Evolutionary conservation across 1,140 invertebrate species (phyloP).

Genomic region (Microplitis mediator): DNA sequence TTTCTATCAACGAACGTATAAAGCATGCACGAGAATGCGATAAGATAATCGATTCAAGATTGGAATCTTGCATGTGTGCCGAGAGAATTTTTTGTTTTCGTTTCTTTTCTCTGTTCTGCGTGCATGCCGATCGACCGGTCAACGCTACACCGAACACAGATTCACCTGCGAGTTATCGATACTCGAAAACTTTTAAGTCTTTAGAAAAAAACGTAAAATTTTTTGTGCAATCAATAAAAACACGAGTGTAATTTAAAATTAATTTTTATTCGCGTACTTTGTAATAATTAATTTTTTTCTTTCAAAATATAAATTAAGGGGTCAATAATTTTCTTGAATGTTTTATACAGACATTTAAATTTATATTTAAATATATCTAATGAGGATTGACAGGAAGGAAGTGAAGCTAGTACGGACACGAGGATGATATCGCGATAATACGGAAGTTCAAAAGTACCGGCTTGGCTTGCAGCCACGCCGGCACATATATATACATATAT

Average conservation of each 20-base stretch:
- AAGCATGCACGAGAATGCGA: constrained; percentile 26
- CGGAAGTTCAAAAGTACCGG: constrained; percentile 37
- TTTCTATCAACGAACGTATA: constrained; percentile 1
- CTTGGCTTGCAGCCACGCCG: neutral
- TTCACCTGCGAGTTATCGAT: constrained; percentile 21
- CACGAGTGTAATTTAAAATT: too few relatives aligned
- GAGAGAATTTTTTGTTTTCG: constrained; percentile 1
- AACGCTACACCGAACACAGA: constrained; percentile 1
- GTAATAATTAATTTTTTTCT: too few relatives aligned
- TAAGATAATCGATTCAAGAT: constrained; percentile 30
- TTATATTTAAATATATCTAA: neutral
- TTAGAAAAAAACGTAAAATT: constrained; percentile 18
- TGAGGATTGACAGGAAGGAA: constrained; percentile 39
- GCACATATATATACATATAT: constrained; percentile 18
- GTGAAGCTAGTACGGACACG: constrained; percentile 33
- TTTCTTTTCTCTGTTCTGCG: neutral
- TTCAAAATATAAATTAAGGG: too few relatives aligned
- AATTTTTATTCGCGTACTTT: too few relatives aligned
- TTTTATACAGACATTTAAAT: too few relatives aligned
- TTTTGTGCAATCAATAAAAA: too few relatives aligned
- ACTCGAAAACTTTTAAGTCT: constrained; percentile 22
- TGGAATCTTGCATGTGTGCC: constrained; percentile 17
- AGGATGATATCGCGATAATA: constrained; percentile 37
- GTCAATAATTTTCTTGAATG: too few relatives aligned
- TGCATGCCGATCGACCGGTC: neutral